These are phyloP conservation scores for Poecile montanus DNA, from an alignment of 2,797 vertebrate species.

Conservation along the genomic window DNA sequence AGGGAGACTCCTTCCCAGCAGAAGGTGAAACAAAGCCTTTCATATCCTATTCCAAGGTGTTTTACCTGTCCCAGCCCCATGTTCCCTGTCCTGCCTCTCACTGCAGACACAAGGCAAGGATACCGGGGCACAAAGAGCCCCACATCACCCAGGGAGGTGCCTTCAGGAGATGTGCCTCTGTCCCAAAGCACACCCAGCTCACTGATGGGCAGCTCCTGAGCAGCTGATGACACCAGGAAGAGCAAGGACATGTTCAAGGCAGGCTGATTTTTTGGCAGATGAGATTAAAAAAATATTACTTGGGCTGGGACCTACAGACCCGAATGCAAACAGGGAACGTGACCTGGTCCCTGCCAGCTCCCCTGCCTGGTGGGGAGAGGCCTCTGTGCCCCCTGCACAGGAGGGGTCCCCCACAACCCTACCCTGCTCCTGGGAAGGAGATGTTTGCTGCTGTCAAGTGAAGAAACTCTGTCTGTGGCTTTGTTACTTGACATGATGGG, in stretches of 20 bases:
- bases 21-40: neutral
- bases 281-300: neutral
- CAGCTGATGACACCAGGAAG: neutral
- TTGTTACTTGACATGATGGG: neutral
- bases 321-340: rapidly evolving
- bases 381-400: neutral
- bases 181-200: neutral
- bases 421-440: neutral
- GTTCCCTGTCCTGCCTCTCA: neutral
- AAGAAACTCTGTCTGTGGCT: neutral
- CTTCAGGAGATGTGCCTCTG: neutral
- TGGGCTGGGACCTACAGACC: neutral
- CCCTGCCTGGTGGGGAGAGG: neutral
- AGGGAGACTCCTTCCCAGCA: neutral
- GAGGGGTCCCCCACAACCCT: neutral
- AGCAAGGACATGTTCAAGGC: rapidly evolving
- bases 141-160: neutral
- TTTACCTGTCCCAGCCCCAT: neutral
- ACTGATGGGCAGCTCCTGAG: neutral
- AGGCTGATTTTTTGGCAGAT: neutral
- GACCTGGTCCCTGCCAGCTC: neutral
- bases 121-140: neutral
- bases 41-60: rapidly evolving
- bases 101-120: neutral
- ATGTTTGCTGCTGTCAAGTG: neutral